Conservation (phyloP, 2,888 invertebrate genomes). For the Creontiades dilutus region DNA sequence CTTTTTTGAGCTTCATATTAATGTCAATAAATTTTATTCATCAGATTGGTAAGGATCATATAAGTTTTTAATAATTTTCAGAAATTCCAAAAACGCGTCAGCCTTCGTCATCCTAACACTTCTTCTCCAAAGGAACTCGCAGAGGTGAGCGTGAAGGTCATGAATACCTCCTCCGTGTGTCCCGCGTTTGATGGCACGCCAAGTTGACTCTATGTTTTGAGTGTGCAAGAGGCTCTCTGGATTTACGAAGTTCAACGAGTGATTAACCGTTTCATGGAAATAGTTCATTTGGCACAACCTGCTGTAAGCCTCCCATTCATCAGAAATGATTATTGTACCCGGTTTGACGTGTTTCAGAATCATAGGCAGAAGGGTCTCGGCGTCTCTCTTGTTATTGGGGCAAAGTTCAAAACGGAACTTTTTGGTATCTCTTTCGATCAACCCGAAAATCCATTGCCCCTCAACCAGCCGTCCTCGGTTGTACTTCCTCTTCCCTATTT, state of each 20-base stretch:
- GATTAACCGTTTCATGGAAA: neutral
- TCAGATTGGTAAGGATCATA: no score
- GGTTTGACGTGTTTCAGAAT: neutral
- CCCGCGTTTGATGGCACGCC: no score
- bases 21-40: no score
- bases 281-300: neutral
- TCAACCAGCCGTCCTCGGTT: neutral
- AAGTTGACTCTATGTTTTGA: no score
- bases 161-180: no score
- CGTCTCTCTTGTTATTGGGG: neutral
- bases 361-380: neutral
- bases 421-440: neutral
- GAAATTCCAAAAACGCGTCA: no score
- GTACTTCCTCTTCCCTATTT: neutral
- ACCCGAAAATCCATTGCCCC: neutral
- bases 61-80: no score
- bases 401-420: neutral
- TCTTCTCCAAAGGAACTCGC: no score
- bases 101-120: no score
- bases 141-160: no score
- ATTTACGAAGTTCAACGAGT: neutral
- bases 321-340: neutral
- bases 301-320: neutral
- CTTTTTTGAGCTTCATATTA: no score
- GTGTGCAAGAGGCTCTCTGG: no score